A percentile compares a stretch with the other conserved stretches of the same genome.
These are phyloP conservation scores for Bombus fervidus DNA, from an alignment of 1,140 invertebrate species.

Conservation along the genomic window DNA sequence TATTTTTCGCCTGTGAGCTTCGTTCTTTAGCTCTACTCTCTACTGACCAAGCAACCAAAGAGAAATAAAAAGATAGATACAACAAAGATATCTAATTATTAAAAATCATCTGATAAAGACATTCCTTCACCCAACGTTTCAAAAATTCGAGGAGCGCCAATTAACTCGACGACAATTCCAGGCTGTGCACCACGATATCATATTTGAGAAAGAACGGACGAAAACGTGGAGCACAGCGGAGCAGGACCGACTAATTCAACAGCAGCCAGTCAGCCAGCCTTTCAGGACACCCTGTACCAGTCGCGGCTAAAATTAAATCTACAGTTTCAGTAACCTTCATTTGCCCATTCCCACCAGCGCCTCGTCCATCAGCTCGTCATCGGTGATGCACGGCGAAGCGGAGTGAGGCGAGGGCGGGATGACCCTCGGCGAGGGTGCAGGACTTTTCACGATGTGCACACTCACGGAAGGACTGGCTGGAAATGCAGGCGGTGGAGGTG, in stretches of 20 bases:
- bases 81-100: background rate
- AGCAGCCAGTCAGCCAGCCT: background rate
- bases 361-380: constrained; percentile 95
- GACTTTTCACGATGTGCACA: constrained; percentile 90
- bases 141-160: background rate
- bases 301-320: constrained; percentile 40
- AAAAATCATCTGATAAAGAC: background rate
- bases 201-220: background rate
- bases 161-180: background rate
- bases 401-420: constrained; percentile 88
- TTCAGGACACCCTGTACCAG: background rate
- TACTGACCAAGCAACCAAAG: background rate
- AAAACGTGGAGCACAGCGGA: background rate
- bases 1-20: background rate
- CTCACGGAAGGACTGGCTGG: constrained; percentile 88
- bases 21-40: background rate
- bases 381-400: constrained; percentile 91
- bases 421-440: constrained; percentile 87
- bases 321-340: constrained; percentile 81
- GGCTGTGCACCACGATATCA: no score
- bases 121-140: background rate
- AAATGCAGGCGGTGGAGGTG: constrained; percentile 78
- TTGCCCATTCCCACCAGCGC: constrained; percentile 89
- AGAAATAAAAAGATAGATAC: no score
- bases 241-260: background rate